Conservation (phyloP, 1,140 invertebrate genomes). For the Caenorhabditis tropicalis region DNA sequence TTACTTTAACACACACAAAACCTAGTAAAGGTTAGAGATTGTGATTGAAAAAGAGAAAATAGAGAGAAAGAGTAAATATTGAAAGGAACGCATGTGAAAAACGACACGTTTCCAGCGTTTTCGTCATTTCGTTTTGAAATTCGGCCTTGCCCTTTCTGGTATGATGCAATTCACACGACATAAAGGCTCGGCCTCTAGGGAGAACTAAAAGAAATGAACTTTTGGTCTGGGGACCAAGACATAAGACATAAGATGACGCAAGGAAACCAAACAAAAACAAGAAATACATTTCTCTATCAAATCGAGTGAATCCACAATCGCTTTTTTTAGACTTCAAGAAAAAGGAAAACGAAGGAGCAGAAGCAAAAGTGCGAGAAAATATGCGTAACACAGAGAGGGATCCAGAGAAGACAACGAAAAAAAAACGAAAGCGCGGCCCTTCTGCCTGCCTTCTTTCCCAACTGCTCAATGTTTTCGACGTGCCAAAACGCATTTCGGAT, state of each 20-base stretch:
- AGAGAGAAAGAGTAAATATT: slow-evolving; percentile 8
- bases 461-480: slow-evolving; percentile 44
- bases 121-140: background rate
- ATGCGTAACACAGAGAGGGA: slow-evolving; percentile 11
- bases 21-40: background rate
- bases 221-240: background rate
- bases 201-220: background rate
- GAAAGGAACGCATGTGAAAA: slow-evolving; percentile 14
- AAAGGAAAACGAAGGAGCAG: background rate
- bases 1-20: background rate
- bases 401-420: slow-evolving; percentile 15
- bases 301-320: background rate
- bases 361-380: slow-evolving; percentile 35
- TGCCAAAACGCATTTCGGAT: slow-evolving; percentile 42
- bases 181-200: background rate
- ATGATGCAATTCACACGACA: slow-evolving; percentile 31
- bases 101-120: background rate
- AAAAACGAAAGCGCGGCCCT: slow-evolving; percentile 40
- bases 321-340: background rate
- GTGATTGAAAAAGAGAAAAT: background rate
- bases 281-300: slow-evolving; percentile 31
- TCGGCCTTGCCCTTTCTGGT: background rate
- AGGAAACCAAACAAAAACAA: background rate
- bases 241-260: background rate
- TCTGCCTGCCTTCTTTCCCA: background rate